These are phyloP conservation scores for Caenorhabditis japonica DNA, from an alignment of 2,888 invertebrate genomes.

Conservation along the genomic window DNA sequence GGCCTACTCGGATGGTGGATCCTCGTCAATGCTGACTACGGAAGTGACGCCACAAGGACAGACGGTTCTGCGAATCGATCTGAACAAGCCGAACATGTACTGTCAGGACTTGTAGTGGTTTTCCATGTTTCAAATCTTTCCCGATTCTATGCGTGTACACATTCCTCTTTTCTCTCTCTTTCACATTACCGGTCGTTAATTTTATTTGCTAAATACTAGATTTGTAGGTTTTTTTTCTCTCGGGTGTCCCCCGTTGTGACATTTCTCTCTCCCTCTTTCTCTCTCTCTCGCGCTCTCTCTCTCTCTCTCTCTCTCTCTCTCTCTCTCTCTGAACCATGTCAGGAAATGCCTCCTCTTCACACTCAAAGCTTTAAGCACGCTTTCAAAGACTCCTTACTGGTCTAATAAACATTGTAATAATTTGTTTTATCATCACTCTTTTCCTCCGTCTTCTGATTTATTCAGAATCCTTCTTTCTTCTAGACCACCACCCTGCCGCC, in stretches of 20 bases:
- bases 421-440: constrained; percentile 20
- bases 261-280: constrained; percentile 24
- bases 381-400: constrained; percentile 32
- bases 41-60: constrained; percentile 65
- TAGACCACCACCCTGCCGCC: background rate
- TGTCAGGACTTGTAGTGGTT: constrained; percentile 52
- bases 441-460: background rate
- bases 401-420: constrained; percentile 47
- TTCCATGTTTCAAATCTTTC: too few species aligned
- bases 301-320: too few species aligned
- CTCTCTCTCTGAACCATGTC: constrained; percentile 29
- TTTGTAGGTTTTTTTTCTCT: constrained; percentile 18
- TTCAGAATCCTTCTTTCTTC: background rate
- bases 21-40: constrained; percentile 61
- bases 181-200: constrained; percentile 19
- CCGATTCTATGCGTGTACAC: constrained; percentile 16
- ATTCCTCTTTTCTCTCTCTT: too few species aligned
- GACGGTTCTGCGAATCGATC: constrained; percentile 66
- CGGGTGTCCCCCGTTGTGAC: constrained; percentile 40
- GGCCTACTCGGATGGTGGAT: constrained; percentile 69
- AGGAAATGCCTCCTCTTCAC: constrained; percentile 25
- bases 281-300: constrained; percentile 20
- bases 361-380: constrained; percentile 27
- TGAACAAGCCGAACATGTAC: constrained; percentile 58
- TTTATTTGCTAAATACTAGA: constrained; percentile 6